Conservation (phyloP, 2,797 vertebrate species). For the Myioborus melanocephalus region DNA sequence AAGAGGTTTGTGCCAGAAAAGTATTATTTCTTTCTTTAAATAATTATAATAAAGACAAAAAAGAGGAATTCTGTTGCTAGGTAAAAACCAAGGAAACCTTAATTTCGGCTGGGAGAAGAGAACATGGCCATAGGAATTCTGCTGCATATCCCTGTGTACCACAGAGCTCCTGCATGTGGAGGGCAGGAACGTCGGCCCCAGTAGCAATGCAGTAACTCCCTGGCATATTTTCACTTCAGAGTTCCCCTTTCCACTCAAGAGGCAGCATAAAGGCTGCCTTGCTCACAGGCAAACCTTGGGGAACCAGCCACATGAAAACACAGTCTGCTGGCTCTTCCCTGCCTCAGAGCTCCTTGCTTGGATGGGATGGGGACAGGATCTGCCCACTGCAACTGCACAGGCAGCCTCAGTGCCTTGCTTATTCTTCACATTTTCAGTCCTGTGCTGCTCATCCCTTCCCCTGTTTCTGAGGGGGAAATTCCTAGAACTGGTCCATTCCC, state of each 20-base stretch:
- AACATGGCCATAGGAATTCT: background rate
- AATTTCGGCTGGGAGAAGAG: background rate
- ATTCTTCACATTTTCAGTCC: background rate
- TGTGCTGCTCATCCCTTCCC: background rate
- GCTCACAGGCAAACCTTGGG: background rate
- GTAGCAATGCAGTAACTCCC: background rate
- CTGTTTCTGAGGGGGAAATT: background rate
- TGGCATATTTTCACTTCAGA: background rate
- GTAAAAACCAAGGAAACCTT: background rate
- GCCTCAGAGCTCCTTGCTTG: background rate
- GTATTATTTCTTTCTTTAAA: background rate
- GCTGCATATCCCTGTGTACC: accelerated
- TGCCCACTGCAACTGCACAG: accelerated
- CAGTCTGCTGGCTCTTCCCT: background rate
- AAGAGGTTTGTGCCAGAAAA: background rate
- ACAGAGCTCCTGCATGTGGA: background rate
- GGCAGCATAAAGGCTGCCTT: background rate
- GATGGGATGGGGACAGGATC: background rate
- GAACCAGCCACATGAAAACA: background rate
- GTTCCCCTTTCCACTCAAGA: background rate
- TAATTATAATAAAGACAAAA: background rate
- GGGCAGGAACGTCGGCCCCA: accelerated
- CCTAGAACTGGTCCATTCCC: background rate
- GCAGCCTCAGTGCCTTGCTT: background rate
- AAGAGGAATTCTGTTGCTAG: background rate